phyloP scores from a whole-genome alignment of 2,888 invertebrate species.

The Agrochola litura region DNA sequence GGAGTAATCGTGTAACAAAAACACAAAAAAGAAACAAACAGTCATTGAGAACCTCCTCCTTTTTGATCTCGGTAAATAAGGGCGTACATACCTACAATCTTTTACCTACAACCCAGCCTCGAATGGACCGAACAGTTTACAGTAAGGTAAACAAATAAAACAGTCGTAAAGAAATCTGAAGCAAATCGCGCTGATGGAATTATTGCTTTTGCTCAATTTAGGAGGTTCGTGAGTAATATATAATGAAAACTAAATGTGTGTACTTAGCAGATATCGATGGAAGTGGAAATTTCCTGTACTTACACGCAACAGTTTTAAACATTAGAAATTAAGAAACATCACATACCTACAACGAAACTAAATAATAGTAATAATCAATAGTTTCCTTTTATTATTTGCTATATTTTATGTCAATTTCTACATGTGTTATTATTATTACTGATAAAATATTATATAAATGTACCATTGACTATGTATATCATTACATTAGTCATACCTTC shows the following conservation, averaged over 20 bases:
- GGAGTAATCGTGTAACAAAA: too few species aligned
- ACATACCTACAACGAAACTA: too few species aligned
- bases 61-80: too few species aligned
- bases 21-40: too few species aligned
- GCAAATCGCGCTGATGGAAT: slow-evolving; percentile 33
- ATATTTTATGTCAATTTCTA: not conserved
- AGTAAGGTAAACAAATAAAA: slow-evolving; percentile 48
- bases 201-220: slow-evolving; percentile 27
- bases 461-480: not conserved
- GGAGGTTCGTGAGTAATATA: slow-evolving; percentile 21
- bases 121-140: slow-evolving; percentile 19
- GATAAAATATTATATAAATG: not conserved
- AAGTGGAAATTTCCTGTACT: slow-evolving; percentile 16
- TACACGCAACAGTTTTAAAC: not conserved
- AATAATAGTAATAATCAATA: not conserved
- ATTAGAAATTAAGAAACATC: not conserved
- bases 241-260: slow-evolving; percentile 30
- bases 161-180: slow-evolving; percentile 38
- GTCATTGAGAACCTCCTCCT: too few species aligned
- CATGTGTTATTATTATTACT: not conserved
- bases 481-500: not conserved
- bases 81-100: not conserved
- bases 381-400: not conserved
- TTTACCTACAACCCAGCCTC: slow-evolving; percentile 7
- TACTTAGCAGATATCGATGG: not conserved